phyloP scores from a whole-genome alignment of 1,140 invertebrate species.

The Orchestia grillus region DNA sequence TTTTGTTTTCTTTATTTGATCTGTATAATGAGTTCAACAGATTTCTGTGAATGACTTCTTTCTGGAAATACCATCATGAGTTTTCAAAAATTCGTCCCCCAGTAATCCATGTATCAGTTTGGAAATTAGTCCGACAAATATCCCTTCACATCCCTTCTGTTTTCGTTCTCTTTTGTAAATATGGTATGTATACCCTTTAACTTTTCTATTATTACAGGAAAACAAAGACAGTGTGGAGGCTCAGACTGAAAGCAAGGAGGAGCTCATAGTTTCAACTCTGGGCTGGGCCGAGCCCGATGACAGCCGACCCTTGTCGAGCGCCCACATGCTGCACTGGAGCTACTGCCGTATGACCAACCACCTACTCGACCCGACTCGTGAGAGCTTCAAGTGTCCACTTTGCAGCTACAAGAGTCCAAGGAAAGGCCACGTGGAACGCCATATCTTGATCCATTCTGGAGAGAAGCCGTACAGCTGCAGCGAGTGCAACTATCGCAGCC shows the following conservation, averaged over 20 bases:
- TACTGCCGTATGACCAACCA: conserved; percentile 51
- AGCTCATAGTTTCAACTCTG: conserved; percentile 28
- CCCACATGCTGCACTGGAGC: conserved; percentile 51
- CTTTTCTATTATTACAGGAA: conserved; percentile 2
- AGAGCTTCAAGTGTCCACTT: conserved; percentile 36
- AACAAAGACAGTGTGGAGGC: not conserved
- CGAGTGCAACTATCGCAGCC: conserved; percentile 48
- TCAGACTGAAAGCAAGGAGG: conserved; percentile 21
- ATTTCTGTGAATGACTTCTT: too few species aligned
- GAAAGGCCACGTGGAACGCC: conserved; percentile 39
- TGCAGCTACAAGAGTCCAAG: conserved; percentile 33
- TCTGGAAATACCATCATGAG: too few species aligned
- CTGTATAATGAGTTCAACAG: too few species aligned
- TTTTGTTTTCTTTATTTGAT: too few species aligned
- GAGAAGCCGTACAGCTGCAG: conserved; percentile 51
- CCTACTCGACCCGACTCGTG: not conserved
- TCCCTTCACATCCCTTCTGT: not conserved
- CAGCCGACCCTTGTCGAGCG: conserved; percentile 18
- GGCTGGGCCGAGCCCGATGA: conserved; percentile 40
- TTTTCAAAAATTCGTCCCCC: too few species aligned
- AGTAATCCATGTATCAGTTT: too few species aligned
- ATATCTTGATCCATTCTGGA: conserved; percentile 25
- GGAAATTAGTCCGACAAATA: too few species aligned
- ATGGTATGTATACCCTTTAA: not conserved
- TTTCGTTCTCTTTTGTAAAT: not conserved